Percentiles rank a stretch among this genome's conserved stretches.
These are phyloP conservation scores for Clusia tigrina DNA, from an alignment of 2,888 invertebrate genomes.

Conservation along the genomic window DNA sequence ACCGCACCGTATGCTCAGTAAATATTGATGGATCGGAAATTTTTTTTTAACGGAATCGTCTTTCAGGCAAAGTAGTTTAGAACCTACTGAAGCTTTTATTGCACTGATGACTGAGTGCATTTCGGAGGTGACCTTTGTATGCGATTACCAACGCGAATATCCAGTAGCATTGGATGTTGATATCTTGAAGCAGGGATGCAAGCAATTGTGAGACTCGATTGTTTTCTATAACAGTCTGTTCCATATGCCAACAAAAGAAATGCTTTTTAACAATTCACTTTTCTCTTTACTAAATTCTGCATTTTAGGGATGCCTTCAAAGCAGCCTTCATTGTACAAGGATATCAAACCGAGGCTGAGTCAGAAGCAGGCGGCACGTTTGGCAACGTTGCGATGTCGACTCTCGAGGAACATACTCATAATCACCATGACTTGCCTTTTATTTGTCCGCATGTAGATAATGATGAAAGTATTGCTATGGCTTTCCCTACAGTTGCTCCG, in stretches of 20 bases:
- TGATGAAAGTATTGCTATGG: background rate
- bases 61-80: constrained; percentile 39
- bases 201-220: constrained; percentile 78
- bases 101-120: constrained; percentile 66
- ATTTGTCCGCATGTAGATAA: background rate
- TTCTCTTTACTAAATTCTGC: no score
- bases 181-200: constrained; percentile 69
- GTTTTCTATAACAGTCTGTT: no score
- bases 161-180: constrained; percentile 76
- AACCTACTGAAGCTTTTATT: constrained; percentile 51
- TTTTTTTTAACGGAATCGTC: background rate
- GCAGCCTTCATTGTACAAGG: constrained; percentile 51
- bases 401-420: background rate
- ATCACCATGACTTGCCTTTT: background rate
- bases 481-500: background rate
- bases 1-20: constrained; percentile 60
- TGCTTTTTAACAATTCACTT: no score
- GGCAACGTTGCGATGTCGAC: constrained; percentile 18
- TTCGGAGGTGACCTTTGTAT: constrained; percentile 69
- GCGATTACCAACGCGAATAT: constrained; percentile 74
- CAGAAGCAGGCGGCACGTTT: constrained; percentile 20
- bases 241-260: no score
- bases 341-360: constrained; percentile 45
- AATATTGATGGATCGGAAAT: background rate
- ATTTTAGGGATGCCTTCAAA: constrained; percentile 43